Evolutionary conservation across 2,113 vertebrate species (phyloP), one percentile per base, ranked within the genome.

Genomic region (Oncorhynchus mykiss): DNA sequence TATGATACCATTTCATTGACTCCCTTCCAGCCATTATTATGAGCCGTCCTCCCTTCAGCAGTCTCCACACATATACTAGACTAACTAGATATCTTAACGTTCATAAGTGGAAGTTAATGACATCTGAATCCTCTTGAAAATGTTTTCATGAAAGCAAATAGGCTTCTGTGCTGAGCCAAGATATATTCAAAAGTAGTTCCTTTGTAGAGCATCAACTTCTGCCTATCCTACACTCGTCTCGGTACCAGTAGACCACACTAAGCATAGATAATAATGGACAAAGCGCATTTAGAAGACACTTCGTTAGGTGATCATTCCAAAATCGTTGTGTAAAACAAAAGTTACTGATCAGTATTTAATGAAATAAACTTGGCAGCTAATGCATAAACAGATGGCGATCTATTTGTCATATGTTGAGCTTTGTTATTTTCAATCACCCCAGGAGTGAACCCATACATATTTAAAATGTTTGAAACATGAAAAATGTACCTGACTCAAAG

Each of bases 381-480:
- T 75, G 64, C 76, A 76, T 51, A 66, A 80, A 71, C 92, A 93
- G 89, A 92, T 92, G 90, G 91, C 82, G 83, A 81, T 89, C 86
- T 89, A 86, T 84, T 88, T 91, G 78, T 71, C n/a, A 73, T 69
- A 69, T 67, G 81, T 70, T 73, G 67, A 78, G 31, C 71, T 67
- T 79, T 82, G 57, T 73, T 48, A 81, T 80, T 77, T 80, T 83
- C 73, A 54, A 51, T 75, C 71, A 85, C 85, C 84, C 79, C 62
- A 84, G 82, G 84, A 84, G 72, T 77, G 60, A 85, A 78, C 75
- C 75, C 79, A 71, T 84, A 78, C 84, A 91, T 85, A 76, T 88
- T 88, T 90, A 82, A 45, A 92, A 82, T 72, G 13, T 24, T 31
- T 16, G 45, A 65, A 76, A 74, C 64, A 88, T 88, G 3, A 87